Percentiles rank a stretch among this genome's conserved stretches.
Evolutionary conservation across 2,797 vertebrate genomes (phyloP).

Genomic region (Gymnodraco acuticeps): DNA sequence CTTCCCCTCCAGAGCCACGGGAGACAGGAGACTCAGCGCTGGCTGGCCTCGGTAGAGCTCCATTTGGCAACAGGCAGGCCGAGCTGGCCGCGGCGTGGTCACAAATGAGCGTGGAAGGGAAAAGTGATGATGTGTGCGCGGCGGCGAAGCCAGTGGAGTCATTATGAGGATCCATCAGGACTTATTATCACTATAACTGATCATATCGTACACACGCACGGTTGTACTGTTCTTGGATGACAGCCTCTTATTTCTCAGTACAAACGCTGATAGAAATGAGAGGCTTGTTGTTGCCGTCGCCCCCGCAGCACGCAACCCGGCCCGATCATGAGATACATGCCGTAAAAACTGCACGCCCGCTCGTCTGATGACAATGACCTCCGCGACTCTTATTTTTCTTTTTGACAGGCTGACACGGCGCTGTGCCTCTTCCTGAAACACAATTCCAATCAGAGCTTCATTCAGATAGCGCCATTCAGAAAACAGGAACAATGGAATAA

Average conservation of each 20-base stretch:
- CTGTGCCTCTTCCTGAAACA: constrained; percentile 49
- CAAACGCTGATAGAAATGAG: constrained; percentile 58
- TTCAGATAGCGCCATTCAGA: constrained; percentile 72
- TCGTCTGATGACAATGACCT: constrained; percentile 67
- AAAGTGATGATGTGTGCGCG: constrained; percentile 66
- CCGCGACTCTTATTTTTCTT: constrained; percentile 47
- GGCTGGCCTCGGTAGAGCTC: constrained; percentile 69
- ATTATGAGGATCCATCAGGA: constrained; percentile 70
- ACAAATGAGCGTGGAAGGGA: constrained; percentile 60
- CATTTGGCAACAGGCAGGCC: constrained; percentile 69
- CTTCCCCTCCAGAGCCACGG: constrained; percentile 73
- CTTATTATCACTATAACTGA: constrained; percentile 67
- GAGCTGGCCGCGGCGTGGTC: constrained; percentile 61
- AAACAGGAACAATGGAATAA: constrained; percentile 72
- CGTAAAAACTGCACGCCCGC: constrained; percentile 52
- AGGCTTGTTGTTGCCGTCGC: constrained; percentile 50
- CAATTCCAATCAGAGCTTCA: constrained; percentile 73
- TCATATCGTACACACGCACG: constrained; percentile 38
- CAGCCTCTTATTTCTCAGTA: constrained; percentile 60
- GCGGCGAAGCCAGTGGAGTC: constrained; percentile 52
- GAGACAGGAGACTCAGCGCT: constrained; percentile 66
- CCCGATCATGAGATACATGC: constrained; percentile 56
- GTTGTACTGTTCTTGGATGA: constrained; percentile 51
- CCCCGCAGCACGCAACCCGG: constrained; percentile 26
- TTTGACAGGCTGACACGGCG: constrained; percentile 62